Evolutionary conservation across 2,888 invertebrate species (phyloP).

Genomic region (Ditula angustiorana): DNA sequence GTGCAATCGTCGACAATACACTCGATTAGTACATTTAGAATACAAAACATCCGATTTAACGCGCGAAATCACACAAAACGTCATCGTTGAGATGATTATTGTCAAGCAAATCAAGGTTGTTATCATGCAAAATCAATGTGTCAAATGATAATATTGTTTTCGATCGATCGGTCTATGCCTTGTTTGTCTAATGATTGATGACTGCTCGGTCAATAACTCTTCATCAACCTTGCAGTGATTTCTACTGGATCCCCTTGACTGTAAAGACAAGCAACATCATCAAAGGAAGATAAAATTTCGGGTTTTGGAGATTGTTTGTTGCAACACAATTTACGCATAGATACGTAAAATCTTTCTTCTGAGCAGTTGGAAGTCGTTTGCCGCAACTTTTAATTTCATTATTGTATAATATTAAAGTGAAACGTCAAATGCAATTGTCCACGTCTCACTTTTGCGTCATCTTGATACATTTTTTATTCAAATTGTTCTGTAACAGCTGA

Average conservation of each 20-base stretch:
- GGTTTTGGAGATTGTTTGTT: neutral
- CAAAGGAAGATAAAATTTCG: neutral
- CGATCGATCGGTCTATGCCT: slow-evolving; percentile 28
- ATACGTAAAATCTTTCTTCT: neutral
- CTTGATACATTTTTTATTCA: slow-evolving; percentile 24
- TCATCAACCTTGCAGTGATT: slow-evolving; percentile 8
- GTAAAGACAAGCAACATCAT: neutral
- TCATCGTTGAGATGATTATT: slow-evolving; percentile 22
- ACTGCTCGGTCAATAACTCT: slow-evolving; percentile 6
- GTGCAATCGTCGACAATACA: slow-evolving; percentile 3
- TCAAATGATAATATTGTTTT: slow-evolving; percentile 25
- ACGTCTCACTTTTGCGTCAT: slow-evolving; percentile 22
- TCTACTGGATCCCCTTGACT: slow-evolving; percentile 8
- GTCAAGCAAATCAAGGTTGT: slow-evolving; percentile 21
- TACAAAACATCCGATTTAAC: neutral
- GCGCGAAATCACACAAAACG: slow-evolving; percentile 3
- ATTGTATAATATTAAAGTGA: slow-evolving; percentile 35
- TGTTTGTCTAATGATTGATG: slow-evolving; percentile 34
- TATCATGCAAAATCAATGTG: slow-evolving; percentile 20
- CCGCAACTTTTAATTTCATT: slow-evolving; percentile 10
- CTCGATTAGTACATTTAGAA: neutral
- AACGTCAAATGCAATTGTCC: slow-evolving; percentile 22
- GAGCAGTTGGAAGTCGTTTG: neutral
- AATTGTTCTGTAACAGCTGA: slow-evolving; percentile 30
- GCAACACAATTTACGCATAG: neutral